These are phyloP conservation scores for Hycleus phaleratus DNA, from an alignment of 1,140 invertebrate species.

Conservation along the genomic window DNA sequence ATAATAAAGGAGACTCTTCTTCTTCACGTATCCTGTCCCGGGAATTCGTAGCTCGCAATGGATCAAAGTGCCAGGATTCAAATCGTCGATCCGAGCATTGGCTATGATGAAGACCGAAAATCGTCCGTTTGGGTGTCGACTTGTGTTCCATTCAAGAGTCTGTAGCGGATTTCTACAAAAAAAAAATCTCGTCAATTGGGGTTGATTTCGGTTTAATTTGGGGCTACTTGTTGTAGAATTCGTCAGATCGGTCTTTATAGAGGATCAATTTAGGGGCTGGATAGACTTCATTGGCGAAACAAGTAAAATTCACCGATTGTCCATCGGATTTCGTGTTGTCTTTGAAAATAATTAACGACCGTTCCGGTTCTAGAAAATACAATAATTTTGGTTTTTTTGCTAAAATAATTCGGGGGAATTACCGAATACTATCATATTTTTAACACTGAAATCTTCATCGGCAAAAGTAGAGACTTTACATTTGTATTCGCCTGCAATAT, in stretches of 20 bases:
- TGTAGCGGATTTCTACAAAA: conserved; percentile 7
- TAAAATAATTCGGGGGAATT: neutral
- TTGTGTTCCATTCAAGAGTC: conserved; percentile 33
- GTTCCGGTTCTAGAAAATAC: conserved; percentile 34
- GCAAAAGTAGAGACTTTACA: conserved; percentile 57
- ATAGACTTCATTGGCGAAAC: conserved; percentile 40
- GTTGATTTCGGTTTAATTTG: neutral
- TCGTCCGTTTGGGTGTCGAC: conserved; percentile 24
- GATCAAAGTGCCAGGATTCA: conserved; percentile 30
- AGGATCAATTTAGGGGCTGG: conserved; percentile 42
- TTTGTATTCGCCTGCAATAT: conserved; percentile 57
- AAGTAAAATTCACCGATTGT: conserved; percentile 41
- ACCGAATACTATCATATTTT: conserved; percentile 60
- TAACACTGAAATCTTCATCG: conserved; percentile 50
- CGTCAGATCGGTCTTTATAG: conserved; percentile 29
- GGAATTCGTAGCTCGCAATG: conserved; percentile 32
- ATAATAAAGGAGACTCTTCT: conserved; percentile 35
- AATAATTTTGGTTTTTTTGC: conserved; percentile 2
- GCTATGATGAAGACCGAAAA: conserved; percentile 31
- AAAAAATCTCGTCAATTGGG: neutral
- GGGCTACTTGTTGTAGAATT: conserved; percentile 22
- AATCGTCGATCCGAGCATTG: conserved; percentile 18
- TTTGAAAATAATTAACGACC: conserved; percentile 24
- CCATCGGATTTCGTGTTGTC: neutral
- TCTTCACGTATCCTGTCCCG: conserved; percentile 36